These are phyloP conservation scores for Nestor notabilis DNA, from an alignment of 2,113 vertebrate species.

Conservation along the genomic window DNA sequence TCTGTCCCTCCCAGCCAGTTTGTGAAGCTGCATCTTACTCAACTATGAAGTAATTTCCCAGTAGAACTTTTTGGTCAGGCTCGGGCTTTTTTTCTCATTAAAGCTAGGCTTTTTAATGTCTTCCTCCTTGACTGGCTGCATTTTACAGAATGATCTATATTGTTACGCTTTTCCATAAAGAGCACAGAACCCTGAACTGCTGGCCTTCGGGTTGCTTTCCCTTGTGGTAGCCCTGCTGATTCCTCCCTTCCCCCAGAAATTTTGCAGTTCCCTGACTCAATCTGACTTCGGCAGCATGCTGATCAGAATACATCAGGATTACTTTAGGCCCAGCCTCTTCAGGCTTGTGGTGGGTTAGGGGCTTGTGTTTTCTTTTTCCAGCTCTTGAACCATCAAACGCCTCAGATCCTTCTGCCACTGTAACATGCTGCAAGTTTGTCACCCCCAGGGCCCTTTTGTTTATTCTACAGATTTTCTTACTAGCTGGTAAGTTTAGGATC, in stretches of 20 bases:
- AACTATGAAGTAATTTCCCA: not conserved
- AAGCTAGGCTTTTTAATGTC: not conserved
- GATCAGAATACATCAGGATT: not conserved
- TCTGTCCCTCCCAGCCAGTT: not conserved
- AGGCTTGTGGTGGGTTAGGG: not conserved
- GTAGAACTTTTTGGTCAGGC: not conserved
- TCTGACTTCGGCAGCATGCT: not conserved
- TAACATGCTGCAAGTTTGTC: not conserved
- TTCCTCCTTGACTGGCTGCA: not conserved
- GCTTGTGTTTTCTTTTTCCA: not conserved
- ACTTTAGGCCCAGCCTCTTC: not conserved
- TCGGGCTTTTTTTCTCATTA: not conserved
- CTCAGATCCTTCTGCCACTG: fast-evolving
- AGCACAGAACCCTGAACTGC: not conserved
- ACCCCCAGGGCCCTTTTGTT: not conserved
- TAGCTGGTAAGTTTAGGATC: not conserved
- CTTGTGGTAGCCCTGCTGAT: not conserved
- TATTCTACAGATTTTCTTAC: not conserved
- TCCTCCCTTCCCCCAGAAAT: not conserved
- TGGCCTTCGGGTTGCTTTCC: not conserved
- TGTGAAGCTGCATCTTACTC: not conserved
- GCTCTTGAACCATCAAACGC: not conserved
- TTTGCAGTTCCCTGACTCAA: not conserved
- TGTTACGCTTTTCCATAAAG: not conserved
- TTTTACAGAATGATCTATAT: not conserved